Evolutionary conservation across 2,888 invertebrate species (phyloP).

Genomic region (Athrips mouffetella): DNA sequence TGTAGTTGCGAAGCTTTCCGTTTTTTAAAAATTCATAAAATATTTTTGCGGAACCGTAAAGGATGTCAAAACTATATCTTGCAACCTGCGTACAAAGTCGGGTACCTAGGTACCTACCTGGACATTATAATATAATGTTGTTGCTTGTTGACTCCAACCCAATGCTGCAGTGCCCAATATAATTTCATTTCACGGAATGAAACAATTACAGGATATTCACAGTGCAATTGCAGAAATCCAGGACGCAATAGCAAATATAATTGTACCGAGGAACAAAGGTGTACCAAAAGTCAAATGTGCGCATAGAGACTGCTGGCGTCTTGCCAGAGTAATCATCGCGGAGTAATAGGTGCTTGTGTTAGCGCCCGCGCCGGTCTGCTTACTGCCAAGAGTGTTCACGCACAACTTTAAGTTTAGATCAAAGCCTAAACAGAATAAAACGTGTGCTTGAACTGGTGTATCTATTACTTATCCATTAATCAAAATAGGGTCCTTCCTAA

Average conservation of each 20-base stretch:
- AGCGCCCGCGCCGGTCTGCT: conserved; percentile 41
- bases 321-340: conserved; percentile 51
- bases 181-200: background rate
- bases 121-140: too few relatives aligned
- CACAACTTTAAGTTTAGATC: conserved; percentile 23
- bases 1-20: too few relatives aligned
- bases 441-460: too few relatives aligned
- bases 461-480: too few relatives aligned
- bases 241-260: conserved; percentile 5
- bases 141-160: too few relatives aligned
- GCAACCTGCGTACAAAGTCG: background rate
- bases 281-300: conserved; percentile 31
- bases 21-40: too few relatives aligned
- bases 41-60: too few relatives aligned
- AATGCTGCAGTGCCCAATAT: background rate
- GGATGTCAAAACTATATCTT: background rate
- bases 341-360: conserved; percentile 51
- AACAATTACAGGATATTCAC: background rate
- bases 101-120: background rate
- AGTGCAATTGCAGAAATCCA: conserved; percentile 2
- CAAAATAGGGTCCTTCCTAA: background rate
- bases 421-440: too few relatives aligned
- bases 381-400: conserved; percentile 42
- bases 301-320: conserved; percentile 40
- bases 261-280: conserved; percentile 23